A percentile compares a stretch with the other conserved stretches of the same genome.
These are phyloP conservation scores for Eulemur macaco DNA, from an alignment of 2,113 vertebrate species.

Conservation along the genomic window DNA sequence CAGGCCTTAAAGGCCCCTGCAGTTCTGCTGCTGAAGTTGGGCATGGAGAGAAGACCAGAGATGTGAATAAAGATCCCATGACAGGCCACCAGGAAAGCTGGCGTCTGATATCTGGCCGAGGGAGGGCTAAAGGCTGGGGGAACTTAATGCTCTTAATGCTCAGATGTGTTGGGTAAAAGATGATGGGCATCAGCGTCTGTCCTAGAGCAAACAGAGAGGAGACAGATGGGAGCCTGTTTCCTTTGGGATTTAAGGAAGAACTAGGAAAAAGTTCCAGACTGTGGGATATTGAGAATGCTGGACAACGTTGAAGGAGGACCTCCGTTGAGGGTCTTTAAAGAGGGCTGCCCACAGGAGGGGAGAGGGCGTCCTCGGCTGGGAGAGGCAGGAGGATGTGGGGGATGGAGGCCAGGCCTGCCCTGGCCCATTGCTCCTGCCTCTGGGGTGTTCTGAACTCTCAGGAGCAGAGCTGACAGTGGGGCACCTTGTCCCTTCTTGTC, in stretches of 20 bases:
- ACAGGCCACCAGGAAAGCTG: not conserved
- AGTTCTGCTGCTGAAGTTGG: constrained; percentile 43
- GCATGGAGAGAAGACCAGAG: not conserved
- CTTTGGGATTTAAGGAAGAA: not conserved
- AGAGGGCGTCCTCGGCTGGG: not conserved
- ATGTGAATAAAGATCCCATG: not conserved
- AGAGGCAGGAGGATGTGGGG: not conserved
- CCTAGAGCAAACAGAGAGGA: not conserved
- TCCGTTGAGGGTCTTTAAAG: not conserved
- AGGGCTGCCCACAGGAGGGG: not conserved
- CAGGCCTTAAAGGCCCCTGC: not conserved
- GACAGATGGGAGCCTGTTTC: not conserved
- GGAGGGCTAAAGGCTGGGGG: not conserved
- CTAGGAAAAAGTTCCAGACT: not conserved
- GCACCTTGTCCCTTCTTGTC: not conserved
- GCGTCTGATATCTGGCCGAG: not conserved
- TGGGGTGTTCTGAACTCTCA: not conserved
- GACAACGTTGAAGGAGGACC: not conserved
- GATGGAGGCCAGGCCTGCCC: not conserved
- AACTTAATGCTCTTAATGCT: not conserved
- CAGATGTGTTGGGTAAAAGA: not conserved
- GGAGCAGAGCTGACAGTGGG: not conserved
- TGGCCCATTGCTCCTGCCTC: not conserved
- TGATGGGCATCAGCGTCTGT: not conserved
- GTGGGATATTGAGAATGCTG: not conserved